Percentiles rank a stretch among this genome's conserved stretches.
Conservation (phyloP, 2,113 vertebrate genomes). For the Macrotis lagotis region DNA sequence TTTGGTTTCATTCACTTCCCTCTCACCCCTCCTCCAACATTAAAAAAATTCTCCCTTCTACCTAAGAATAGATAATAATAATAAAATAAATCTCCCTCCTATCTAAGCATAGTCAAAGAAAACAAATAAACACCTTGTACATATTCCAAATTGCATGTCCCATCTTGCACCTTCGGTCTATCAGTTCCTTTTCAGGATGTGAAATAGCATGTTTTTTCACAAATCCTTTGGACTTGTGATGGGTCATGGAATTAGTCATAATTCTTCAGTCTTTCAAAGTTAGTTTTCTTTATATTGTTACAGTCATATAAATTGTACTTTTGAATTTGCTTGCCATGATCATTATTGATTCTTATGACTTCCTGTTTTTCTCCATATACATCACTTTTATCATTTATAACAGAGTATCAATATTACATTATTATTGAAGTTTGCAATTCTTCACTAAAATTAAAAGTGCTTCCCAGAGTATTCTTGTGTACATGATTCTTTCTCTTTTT, state of each 20-base stretch:
- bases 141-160: background rate
- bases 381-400: background rate
- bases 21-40: background rate
- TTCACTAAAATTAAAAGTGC: background rate
- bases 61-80: background rate
- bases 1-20: background rate
- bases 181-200: background rate
- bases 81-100: background rate
- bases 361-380: background rate
- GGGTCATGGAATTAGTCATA: background rate
- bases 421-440: background rate
- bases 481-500: too few species aligned
- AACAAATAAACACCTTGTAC: background rate
- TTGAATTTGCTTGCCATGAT: background rate
- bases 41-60: background rate
- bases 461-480: too few species aligned
- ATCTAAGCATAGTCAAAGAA: background rate
- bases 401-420: background rate
- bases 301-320: background rate
- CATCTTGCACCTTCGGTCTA: background rate
- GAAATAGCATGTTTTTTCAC: background rate
- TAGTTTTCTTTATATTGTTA: background rate
- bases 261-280: background rate
- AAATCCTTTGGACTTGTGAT: background rate
- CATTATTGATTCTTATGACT: background rate